Conservation (phyloP, 2,888 invertebrate species). For the Anaspis maculata region DNA sequence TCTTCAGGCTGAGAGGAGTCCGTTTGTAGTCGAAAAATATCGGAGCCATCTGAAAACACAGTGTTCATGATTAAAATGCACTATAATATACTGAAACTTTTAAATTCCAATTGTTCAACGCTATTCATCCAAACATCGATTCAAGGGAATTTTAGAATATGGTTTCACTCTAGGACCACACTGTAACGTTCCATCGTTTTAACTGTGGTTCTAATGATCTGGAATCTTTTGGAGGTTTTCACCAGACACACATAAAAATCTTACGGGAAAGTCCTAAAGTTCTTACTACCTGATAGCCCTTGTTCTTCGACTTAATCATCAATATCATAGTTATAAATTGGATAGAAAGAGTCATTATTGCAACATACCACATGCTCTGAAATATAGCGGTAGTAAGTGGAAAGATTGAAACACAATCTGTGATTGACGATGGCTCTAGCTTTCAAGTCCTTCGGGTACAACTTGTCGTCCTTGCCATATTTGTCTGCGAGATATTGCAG, state of each 20-base stretch:
- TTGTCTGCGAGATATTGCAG: constrained; percentile 69
- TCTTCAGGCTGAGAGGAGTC: constrained; percentile 58
- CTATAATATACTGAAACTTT: no score
- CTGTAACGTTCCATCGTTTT: no score
- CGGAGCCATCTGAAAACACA: constrained; percentile 61
- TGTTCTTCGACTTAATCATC: no score
- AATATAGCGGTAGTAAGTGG: constrained; percentile 65
- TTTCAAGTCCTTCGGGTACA: constrained; percentile 66
- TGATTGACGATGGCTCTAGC: constrained; percentile 70
- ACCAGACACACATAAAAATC: no score
- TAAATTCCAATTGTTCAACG: no score
- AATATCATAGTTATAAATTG: no score
- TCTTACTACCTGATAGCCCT: background rate
- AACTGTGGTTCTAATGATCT: no score
- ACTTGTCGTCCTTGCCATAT: constrained; percentile 53
- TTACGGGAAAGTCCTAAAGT: no score
- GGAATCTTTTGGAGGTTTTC: no score
- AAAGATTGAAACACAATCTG: constrained; percentile 68
- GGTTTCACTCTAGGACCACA: no score
- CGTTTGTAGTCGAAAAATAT: constrained; percentile 69
- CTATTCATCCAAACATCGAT: no score
- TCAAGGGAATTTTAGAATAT: no score
- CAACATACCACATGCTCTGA: constrained; percentile 54
- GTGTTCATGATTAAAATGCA: background rate
- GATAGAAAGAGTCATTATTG: background rate